phyloP scores from a whole-genome alignment of 2,888 invertebrate species.

The Drosophila flavopinicola region DNA sequence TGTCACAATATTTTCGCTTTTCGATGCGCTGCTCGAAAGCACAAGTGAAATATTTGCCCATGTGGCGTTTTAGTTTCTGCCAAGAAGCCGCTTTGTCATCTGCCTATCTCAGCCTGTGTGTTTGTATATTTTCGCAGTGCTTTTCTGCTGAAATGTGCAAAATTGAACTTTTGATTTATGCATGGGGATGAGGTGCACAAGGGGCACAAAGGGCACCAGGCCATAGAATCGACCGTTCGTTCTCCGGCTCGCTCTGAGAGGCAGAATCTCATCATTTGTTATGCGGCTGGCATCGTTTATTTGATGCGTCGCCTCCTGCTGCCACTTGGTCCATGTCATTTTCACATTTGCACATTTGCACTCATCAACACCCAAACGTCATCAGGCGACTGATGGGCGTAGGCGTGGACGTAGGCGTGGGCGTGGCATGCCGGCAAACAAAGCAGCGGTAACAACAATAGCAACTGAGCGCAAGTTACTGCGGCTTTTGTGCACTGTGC shows the following conservation, averaged over 20 bases:
- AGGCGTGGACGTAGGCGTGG: conserved; percentile 35
- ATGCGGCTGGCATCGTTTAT: conserved; percentile 49
- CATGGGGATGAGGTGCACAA: conserved; percentile 38
- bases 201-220: no score
- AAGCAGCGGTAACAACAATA: conserved; percentile 41
- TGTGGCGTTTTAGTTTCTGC: conserved; percentile 69
- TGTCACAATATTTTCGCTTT: conserved; percentile 80
- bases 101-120: conserved; percentile 24
- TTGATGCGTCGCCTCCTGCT: conserved; percentile 41
- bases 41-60: conserved; percentile 77
- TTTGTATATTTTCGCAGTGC: no score
- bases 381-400: conserved; percentile 4
- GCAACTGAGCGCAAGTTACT: conserved; percentile 26
- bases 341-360: conserved; percentile 73
- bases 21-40: conserved; percentile 76
- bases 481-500: conserved; percentile 42
- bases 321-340: conserved; percentile 60
- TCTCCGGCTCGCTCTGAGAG: neutral
- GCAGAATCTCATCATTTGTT: conserved; percentile 65
- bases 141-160: conserved; percentile 57
- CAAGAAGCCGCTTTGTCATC: conserved; percentile 45
- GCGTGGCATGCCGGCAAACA: conserved; percentile 70
- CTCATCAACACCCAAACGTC: conserved; percentile 63
- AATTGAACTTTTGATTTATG: conserved; percentile 76
- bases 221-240: conserved; percentile 15